Base-by-base conservation (phyloP, 2,888 invertebrate genomes). In the Plusia festucae region DNA sequence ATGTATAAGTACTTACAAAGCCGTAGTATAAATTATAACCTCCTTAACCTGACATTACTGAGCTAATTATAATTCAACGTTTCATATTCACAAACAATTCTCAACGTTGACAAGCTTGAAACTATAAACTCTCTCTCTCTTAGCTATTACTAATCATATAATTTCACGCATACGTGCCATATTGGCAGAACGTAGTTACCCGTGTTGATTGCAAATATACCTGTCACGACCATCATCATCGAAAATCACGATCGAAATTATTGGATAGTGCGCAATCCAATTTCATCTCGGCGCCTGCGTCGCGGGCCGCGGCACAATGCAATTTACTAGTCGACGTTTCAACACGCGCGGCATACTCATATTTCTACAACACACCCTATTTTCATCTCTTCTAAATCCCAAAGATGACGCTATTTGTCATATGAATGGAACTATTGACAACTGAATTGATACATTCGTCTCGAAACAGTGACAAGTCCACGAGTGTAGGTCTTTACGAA, bases 191-290 rank as follows among this genome's bases (percentile, higher is more conserved):
- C 72, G 51, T n/a, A 32, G 52, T 54, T 46, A 59, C 56, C 32
- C 15, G 52, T 20, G 53, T 73, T 52, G 53, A 62, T 68, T 76
- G 56, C 60, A 57, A 73, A 56, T 59, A 64, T 65, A 85, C 76
- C 84, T 87, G 87, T 90, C 91, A 91, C 91, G 89, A 91, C 86
- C 81, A 80, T 87, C 88, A 90, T 91, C 89, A 88, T 88, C 82
- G 82, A 85, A 88, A 89, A 93, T 92, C 91, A 91, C 90, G 90
- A 90, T 90, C 83, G 84, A 85, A 87, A 90, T 93, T 88, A 91
- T 90, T 88, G 89, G 89, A 90, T 86, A 87, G 87, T 88, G 82
- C 87, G 91, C 92, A 92, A 93, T 92, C 90, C 90, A 91, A 93
- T 93, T 91, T 88, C 88, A 89, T 86, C 81, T 79, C 82, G 81